Evolutionary conservation across 2,888 invertebrate species (phyloP), one percentile per base, ranked within the genome.

Genomic region (Cryptocephalus primarius): DNA sequence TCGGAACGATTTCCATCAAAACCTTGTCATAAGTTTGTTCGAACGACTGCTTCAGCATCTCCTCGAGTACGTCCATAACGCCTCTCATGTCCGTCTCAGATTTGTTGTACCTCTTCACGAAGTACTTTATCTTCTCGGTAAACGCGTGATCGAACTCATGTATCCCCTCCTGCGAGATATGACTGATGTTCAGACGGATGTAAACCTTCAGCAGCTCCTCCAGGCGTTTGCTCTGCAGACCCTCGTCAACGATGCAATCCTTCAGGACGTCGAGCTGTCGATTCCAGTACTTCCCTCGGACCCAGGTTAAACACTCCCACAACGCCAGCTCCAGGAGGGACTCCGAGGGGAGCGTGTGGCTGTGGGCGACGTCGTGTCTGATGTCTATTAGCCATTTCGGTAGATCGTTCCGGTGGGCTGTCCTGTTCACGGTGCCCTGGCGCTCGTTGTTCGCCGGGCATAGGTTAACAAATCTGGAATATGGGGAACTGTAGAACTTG

Each of bases 341-440:
- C 32, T 84, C 64, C 0, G 82, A 75, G 11, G 88, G 88, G 32
- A 86, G 66, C 50, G 75, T 74, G 52, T 80, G 75, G 45, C 78
- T 78, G 64, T 91, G 90, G 32, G 88, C 83, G 36, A 83, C 79
- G 52, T 85, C 82, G 64, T 91, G 88, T 44, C 90, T 74, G 44
- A 90, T 65, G 53, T 83, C 79, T 8, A 89, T 80, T 47, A 91
- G 75, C 88, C 88, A 89, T 49, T 81, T 78, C 1, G 90, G 89
- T 38, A 90, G 76, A 39, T 80, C 80, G 48, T 82, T 68, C 65
- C 78, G 74, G 51, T 73, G 74, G 0, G 82, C 84, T 33, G 79
- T 78, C 58, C 73, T 71, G 49, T 79, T 60, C 55, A 69, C 68
- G 38, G 62, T 63, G 4, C 68, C 68, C 57, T 69, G 69, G 47